Evolutionary conservation across 2,797 vertebrate genomes (phyloP).

Genomic region (Lacerta bilineata): DNA sequence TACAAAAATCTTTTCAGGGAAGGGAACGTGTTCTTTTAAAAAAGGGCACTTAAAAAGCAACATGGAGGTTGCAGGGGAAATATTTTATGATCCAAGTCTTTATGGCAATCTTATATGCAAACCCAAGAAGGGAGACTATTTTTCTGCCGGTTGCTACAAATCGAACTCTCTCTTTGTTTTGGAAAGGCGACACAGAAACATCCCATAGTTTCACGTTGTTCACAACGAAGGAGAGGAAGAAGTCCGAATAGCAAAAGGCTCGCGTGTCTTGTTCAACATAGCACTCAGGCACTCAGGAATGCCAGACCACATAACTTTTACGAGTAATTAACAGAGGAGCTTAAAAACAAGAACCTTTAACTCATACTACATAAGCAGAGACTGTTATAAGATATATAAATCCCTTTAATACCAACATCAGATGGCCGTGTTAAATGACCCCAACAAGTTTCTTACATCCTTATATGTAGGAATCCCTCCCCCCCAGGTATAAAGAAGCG

Average conservation of each 20-base stretch:
- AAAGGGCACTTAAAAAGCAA: neutral
- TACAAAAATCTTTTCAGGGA: slow-evolving; percentile 5
- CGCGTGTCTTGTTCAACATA: neutral
- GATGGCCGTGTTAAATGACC: no score
- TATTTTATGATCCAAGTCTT: slow-evolving; percentile 32
- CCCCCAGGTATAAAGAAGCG: no score
- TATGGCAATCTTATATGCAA: neutral
- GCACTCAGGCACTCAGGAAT: neutral
- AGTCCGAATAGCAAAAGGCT: no score
- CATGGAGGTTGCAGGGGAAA: neutral
- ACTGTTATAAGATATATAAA: no score
- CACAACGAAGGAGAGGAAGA: no score
- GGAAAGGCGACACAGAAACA: neutral
- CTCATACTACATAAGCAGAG: no score
- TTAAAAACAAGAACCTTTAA: neutral
- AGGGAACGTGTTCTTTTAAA: neutral
- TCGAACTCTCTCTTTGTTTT: neutral
- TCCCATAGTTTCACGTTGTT: no score
- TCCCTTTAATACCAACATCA: no score
- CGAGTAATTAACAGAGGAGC: neutral
- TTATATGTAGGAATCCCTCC: no score
- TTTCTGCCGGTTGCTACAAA: neutral
- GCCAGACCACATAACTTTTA: neutral
- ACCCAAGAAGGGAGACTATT: no score
- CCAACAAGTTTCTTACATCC: no score